phyloP scores from a whole-genome alignment of 2,888 invertebrate genomes.

The Leucophenga maculata region DNA sequence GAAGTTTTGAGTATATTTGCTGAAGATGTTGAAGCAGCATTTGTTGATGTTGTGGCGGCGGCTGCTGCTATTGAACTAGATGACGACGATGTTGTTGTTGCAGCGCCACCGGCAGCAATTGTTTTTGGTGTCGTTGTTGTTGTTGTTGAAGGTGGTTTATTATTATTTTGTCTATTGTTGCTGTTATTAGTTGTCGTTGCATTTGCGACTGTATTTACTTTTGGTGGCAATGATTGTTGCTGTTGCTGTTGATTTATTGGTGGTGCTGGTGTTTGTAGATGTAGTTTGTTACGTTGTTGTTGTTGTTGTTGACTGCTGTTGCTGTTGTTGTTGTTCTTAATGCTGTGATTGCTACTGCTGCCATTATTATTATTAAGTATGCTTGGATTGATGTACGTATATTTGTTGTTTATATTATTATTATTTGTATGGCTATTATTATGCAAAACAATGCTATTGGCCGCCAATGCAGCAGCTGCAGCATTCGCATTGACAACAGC shows the following conservation, averaged over 20 bases:
- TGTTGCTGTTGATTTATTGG: conserved; percentile 34
- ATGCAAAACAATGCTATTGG: conserved; percentile 53
- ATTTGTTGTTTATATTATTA: conserved; percentile 30
- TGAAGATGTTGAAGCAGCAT: conserved; percentile 34
- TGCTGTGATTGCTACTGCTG: conserved; percentile 36
- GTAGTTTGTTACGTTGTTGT: conserved; percentile 35
- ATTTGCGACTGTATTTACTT: conserved; percentile 32
- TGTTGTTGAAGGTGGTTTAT: conserved; percentile 31
- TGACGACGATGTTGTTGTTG: conserved; percentile 16
- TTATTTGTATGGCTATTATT: conserved; percentile 30
- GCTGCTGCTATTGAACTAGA: conserved; percentile 34
- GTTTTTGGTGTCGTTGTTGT: conserved; percentile 33
- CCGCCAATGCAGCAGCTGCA: conserved; percentile 45
- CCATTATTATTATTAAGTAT: conserved; percentile 35
- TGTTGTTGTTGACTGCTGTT: conserved; percentile 39
- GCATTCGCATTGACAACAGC: conserved; percentile 68
- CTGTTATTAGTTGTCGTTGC: conserved; percentile 22
- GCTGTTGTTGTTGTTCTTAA: conserved; percentile 36
- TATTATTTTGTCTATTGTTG: conserved; percentile 40
- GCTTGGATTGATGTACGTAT: conserved; percentile 22
- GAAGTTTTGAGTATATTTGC: conserved; percentile 61
- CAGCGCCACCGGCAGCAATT: conserved; percentile 30
- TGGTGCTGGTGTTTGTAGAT: conserved; percentile 34
- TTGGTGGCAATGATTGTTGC: conserved; percentile 41
- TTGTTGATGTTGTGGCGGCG: conserved; percentile 38